Percentiles rank a stretch among this genome's conserved stretches.
Evolutionary conservation across 2,888 invertebrate genomes (phyloP).

Genomic region (Mechanitis messenoides): DNA sequence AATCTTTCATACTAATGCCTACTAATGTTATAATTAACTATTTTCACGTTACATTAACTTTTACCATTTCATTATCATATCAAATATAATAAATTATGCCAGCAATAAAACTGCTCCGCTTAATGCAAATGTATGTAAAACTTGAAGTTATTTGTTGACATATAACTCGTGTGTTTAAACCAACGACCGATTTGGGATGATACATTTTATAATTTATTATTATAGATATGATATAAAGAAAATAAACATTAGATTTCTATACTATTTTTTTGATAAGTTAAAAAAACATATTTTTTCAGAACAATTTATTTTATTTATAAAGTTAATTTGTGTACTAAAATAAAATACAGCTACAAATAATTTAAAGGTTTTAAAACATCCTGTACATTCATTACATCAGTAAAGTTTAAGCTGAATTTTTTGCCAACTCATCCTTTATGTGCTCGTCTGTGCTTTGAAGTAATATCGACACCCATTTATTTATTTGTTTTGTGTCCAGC

Average conservation of each 20-base stretch:
- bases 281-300: no score
- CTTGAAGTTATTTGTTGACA: no score
- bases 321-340: no score
- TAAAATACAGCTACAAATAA: no score
- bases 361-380: constrained; percentile 7
- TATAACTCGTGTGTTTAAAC: no score
- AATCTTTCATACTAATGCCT: not conserved
- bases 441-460: constrained; percentile 30
- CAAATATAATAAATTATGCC: constrained; percentile 4
- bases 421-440: constrained; percentile 51
- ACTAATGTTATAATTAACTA: constrained; percentile 3
- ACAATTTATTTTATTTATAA: no score
- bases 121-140: no score
- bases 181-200: no score
- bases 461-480: constrained; percentile 33
- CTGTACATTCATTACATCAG: constrained; percentile 36
- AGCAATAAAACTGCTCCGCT: constrained; percentile 1
- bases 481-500: constrained; percentile 48
- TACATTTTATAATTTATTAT: no score
- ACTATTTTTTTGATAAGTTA: no score
- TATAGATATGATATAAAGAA: no score
- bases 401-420: constrained; percentile 40
- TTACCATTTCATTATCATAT: constrained; percentile 7
- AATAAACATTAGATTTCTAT: no score
- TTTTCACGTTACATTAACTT: constrained; percentile 7